phyloP scores from a whole-genome alignment of 1,140 invertebrate genomes.

The Hyphantria cunea region DNA sequence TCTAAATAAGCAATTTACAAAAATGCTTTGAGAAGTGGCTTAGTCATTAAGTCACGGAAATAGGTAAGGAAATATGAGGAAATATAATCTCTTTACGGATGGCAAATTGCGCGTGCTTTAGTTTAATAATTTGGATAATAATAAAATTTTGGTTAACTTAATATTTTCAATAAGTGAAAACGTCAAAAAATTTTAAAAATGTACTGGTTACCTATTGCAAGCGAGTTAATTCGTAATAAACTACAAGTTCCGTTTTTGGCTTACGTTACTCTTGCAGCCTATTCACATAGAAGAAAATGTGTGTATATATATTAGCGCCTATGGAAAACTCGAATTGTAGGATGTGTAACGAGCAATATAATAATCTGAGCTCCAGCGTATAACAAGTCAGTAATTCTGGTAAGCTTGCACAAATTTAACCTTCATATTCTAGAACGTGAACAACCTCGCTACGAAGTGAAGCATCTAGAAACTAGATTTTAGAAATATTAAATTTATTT shows the following conservation, averaged over 20 bases:
- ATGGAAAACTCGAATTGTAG: conserved; percentile 27
- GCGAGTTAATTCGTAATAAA: conserved; percentile 28
- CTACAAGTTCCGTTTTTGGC: conserved; percentile 58
- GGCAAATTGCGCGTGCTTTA: conserved; percentile 8
- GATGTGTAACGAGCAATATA: conserved; percentile 16
- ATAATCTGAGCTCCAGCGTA: conserved; percentile 13
- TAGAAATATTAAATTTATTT: too few relatives aligned
- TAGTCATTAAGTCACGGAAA: conserved; percentile 20
- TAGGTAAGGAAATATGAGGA: conserved; percentile 12
- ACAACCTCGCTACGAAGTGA: conserved; percentile 6
- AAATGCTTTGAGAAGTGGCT: conserved; percentile 26
- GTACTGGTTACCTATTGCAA: too few relatives aligned
- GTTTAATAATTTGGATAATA: neutral
- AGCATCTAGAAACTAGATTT: neutral
- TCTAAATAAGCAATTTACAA: conserved; percentile 41
- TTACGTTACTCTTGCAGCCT: conserved; percentile 50
- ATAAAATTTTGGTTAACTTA: too few relatives aligned
- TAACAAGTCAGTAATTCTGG: neutral
- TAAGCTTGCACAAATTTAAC: too few relatives aligned
- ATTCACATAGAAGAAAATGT: conserved; percentile 56
- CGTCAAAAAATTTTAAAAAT: too few relatives aligned
- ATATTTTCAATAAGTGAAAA: too few relatives aligned
- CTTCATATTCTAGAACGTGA: conserved; percentile 1
- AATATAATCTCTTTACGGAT: conserved; percentile 13
- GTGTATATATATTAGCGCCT: too few relatives aligned